phyloP scores from a whole-genome alignment of 2,888 invertebrate genomes.

The Oxystoma pomonae region DNA sequence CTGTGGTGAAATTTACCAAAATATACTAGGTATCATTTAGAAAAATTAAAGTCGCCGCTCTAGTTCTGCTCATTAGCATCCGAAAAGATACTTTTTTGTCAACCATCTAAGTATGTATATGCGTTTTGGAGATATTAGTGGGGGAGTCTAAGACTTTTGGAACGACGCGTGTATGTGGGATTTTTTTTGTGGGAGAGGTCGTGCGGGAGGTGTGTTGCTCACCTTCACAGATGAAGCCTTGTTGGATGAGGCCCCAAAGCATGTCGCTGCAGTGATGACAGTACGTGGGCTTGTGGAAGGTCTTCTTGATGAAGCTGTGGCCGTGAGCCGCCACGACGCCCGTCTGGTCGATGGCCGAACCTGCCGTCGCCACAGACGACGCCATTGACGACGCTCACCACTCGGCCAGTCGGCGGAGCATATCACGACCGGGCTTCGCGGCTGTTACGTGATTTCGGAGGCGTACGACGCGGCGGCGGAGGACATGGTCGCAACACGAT shows the following conservation, averaged over 20 bases:
- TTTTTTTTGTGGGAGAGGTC: too few relatives aligned
- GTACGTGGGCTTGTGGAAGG: constrained; percentile 99
- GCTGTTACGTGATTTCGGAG: constrained; percentile 24
- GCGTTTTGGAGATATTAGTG: too few relatives aligned
- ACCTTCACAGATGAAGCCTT: constrained; percentile 99
- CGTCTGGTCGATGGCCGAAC: constrained; percentile 37
- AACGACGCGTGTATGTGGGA: too few relatives aligned
- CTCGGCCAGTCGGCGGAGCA: constrained; percentile 20
- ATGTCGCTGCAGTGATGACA: constrained; percentile 99
- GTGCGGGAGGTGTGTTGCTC: constrained; percentile 46
- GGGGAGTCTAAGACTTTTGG: too few relatives aligned
- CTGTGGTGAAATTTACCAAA: too few relatives aligned
- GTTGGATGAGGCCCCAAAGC: constrained; percentile 99
- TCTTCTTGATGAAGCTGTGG: constrained; percentile 99
- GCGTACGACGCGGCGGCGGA: constrained; percentile 18
- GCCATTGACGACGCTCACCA: constrained; percentile 45
- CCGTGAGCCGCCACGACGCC: constrained; percentile 58
- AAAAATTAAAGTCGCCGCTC: too few relatives aligned
- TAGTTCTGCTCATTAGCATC: too few relatives aligned
- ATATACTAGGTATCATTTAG: too few relatives aligned
- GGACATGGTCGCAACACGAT: constrained; percentile 24
- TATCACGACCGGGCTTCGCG: constrained; percentile 14
- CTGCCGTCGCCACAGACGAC: constrained; percentile 55
- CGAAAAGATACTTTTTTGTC: too few relatives aligned
- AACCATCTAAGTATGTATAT: too few relatives aligned